phyloP scores from a whole-genome alignment of 1,140 invertebrate genomes.

The Coelopa frigida region DNA sequence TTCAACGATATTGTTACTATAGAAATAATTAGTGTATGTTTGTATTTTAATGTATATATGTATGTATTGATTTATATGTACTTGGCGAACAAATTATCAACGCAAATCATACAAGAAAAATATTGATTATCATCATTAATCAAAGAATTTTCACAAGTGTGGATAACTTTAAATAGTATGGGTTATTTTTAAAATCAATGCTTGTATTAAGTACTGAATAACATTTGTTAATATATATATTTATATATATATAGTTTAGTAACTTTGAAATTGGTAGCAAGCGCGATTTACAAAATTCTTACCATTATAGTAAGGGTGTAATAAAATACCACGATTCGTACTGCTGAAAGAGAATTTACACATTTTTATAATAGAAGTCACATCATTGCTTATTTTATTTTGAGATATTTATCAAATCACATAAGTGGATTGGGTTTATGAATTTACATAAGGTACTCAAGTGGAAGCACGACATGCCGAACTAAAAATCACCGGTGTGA shows the following conservation, averaged over 20 bases:
- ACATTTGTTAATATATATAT: constrained; percentile 13
- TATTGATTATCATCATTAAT: constrained; percentile 3
- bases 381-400: constrained; percentile 42
- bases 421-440: constrained; percentile 16
- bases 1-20: too few species aligned
- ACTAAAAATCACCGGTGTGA: constrained; percentile 12
- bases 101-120: background rate
- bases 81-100: too few species aligned
- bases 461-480: background rate
- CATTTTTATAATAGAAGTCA: too few species aligned
- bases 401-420: constrained; percentile 32
- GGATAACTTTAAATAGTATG: constrained; percentile 1
- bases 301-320: constrained; percentile 52
- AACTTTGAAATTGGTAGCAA: constrained; percentile 9
- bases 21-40: too few species aligned
- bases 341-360: constrained; percentile 30
- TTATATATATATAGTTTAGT: constrained; percentile 14
- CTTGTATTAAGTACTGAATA: constrained; percentile 7
- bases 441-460: background rate
- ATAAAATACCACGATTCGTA: constrained; percentile 50
- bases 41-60: too few species aligned
- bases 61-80: too few species aligned
- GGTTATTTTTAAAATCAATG: background rate
- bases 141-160: constrained; percentile 8
- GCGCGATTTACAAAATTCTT: constrained; percentile 42